Percentiles rank a stretch among this genome's conserved stretches.
These are phyloP conservation scores for Rhegmatorhina hoffmannsi DNA, from an alignment of 2,113 vertebrate species.

Conservation along the genomic window DNA sequence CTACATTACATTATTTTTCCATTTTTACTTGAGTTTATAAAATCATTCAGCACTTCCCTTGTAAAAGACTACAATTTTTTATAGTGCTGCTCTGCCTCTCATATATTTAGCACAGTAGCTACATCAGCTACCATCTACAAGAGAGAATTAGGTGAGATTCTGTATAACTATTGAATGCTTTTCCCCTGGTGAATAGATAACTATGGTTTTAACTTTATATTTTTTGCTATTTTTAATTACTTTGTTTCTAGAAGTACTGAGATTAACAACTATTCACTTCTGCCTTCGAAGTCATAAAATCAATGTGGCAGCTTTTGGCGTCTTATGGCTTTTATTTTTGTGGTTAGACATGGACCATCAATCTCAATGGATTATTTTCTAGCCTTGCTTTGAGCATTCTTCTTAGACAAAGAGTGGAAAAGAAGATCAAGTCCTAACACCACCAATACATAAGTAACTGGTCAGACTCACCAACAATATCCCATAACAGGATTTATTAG, in stretches of 20 bases:
- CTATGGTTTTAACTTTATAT: neutral
- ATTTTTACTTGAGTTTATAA: neutral
- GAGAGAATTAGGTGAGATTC: neutral
- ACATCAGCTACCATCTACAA: neutral
- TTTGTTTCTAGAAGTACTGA: neutral
- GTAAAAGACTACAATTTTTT: neutral
- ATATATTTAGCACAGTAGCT: neutral
- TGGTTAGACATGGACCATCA: neutral
- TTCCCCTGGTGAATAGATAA: neutral
- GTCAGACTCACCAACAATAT: neutral
- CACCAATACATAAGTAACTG: neutral
- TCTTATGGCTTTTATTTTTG: neutral
- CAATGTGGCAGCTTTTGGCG: neutral
- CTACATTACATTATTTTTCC: neutral
- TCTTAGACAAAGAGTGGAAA: neutral
- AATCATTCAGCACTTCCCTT: neutral
- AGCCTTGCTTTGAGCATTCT: neutral
- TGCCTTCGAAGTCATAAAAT: neutral
- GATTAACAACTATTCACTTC: neutral
- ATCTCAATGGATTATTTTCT: neutral
- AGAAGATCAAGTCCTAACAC: neutral
- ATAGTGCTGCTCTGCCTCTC: neutral
- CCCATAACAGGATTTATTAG: neutral
- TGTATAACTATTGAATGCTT: neutral
- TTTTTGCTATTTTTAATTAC: neutral